Percentiles rank a stretch among this genome's conserved stretches.
These are phyloP conservation scores for Drosophila anomalata DNA, from an alignment of 2,888 invertebrate species.

Conservation along the genomic window DNA sequence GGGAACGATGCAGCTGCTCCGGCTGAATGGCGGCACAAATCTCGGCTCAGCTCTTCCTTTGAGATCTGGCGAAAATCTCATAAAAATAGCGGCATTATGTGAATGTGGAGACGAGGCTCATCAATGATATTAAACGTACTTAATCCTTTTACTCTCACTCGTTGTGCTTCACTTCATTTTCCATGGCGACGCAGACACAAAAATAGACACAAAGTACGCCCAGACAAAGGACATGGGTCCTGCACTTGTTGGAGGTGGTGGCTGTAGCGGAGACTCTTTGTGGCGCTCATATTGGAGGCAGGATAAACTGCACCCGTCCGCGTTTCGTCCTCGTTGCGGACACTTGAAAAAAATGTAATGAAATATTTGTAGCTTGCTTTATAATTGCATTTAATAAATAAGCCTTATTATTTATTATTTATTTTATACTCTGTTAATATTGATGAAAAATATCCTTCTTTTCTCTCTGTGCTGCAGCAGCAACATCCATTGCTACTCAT, in stretches of 20 bases:
- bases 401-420: neutral
- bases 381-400: neutral
- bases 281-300: conserved; percentile 15
- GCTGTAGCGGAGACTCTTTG: conserved; percentile 17
- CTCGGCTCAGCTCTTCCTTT: conserved; percentile 51
- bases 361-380: neutral
- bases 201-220: conserved; percentile 14
- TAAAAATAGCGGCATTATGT: conserved; percentile 42
- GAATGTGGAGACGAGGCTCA: conserved; percentile 48
- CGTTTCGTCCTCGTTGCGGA: neutral
- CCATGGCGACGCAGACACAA: conserved; percentile 33
- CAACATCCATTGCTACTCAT: conserved; percentile 66
- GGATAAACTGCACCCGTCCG: conserved; percentile 36
- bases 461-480: conserved; percentile 21
- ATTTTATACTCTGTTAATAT: neutral
- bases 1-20: conserved; percentile 63
- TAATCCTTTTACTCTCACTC: conserved; percentile 75
- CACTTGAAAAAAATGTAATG: neutral
- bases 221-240: conserved; percentile 24
- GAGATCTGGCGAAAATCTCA: conserved; percentile 46
- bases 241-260: conserved; percentile 34
- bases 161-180: conserved; percentile 59
- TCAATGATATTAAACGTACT: conserved; percentile 78
- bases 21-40: conserved; percentile 48
- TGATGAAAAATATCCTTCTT: neutral